These are phyloP conservation scores for Hassar affinis DNA, from an alignment of 2,113 vertebrate species.

Conservation along the genomic window DNA sequence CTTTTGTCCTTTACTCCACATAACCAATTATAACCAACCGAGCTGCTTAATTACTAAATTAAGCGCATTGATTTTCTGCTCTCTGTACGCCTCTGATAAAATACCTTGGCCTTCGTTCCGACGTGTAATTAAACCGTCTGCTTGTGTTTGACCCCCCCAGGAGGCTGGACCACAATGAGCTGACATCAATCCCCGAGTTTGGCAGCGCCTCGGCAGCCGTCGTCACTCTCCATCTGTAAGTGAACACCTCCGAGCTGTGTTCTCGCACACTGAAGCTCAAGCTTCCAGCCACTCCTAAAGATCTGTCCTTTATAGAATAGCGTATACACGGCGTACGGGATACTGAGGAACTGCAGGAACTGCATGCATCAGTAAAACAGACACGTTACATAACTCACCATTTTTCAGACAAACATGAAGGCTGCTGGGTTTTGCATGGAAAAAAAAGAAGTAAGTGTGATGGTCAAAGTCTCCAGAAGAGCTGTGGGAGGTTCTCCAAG, in stretches of 20 bases:
- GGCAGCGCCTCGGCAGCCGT: constrained; percentile 74
- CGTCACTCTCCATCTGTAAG: constrained; percentile 87
- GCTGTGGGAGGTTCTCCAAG: no score
- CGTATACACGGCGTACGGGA: background rate
- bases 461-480: no score
- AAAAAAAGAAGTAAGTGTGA: no score
- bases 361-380: background rate
- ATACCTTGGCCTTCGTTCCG: background rate
- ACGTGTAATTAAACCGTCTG: constrained; percentile 43
- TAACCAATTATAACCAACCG: background rate
- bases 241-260: constrained; percentile 53
- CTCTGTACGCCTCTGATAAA: background rate
- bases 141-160: constrained; percentile 74
- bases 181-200: constrained; percentile 84
- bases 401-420: no score
- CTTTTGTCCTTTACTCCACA: background rate
- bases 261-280: constrained; percentile 2
- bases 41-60: no score
- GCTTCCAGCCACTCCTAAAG: background rate
- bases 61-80: constrained; percentile 9
- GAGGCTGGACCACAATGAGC: constrained; percentile 85
- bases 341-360: background rate
- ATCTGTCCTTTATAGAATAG: background rate
- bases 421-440: no score
- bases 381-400: no score